These are phyloP conservation scores for Catotricha subobsoleta DNA, from an alignment of 2,888 invertebrate genomes.

Conservation along the genomic window DNA sequence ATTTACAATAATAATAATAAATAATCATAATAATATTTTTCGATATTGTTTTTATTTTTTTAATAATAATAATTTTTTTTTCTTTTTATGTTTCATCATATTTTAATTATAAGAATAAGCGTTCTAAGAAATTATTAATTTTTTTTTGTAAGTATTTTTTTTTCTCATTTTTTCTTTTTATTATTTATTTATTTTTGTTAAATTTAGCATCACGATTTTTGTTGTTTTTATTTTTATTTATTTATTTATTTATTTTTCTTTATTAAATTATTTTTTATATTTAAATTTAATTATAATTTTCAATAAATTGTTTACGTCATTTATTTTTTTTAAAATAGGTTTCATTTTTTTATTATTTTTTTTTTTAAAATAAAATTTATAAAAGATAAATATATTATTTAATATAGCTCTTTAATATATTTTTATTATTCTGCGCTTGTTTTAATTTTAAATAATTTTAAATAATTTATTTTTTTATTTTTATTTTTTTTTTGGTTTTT, in stretches of 20 bases:
- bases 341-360: no score
- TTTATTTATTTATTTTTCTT: not conserved
- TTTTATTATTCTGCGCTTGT: not conserved
- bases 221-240: constrained; percentile 1
- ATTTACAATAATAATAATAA: no score
- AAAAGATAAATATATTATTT: constrained; percentile 5
- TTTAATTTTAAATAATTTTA: no score
- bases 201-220: constrained; percentile 4
- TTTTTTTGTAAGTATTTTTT: no score
- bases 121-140: constrained; percentile 6
- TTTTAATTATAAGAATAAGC: constrained; percentile 3
- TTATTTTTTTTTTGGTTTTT: not conserved
- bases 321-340: no score
- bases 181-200: constrained; percentile 2
- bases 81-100: not conserved
- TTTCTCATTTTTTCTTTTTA: no score
- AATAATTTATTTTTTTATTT: not conserved
- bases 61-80: constrained; percentile 1
- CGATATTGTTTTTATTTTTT: no score
- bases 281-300: no score
- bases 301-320: no score
- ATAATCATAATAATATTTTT: no score
- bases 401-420: constrained; percentile 5
- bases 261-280: constrained; percentile 1
- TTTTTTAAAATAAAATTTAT: constrained; percentile 3